These are phyloP conservation scores for Caprella mutica DNA, from an alignment of 2,888 invertebrate species.

Conservation along the genomic window DNA sequence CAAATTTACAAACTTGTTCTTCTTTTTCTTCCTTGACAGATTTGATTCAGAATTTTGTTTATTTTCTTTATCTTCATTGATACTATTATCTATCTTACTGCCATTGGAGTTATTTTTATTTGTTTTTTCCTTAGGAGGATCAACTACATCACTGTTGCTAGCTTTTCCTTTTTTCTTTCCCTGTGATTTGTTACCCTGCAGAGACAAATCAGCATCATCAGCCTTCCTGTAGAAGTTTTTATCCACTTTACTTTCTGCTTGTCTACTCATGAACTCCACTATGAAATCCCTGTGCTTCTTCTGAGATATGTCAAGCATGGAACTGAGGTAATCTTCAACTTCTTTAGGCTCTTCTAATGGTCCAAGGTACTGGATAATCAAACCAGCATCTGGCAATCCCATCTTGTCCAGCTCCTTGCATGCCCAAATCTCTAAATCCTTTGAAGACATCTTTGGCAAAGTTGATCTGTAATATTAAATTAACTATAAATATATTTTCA, in stretches of 20 bases:
- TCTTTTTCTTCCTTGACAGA: conserved; percentile 21
- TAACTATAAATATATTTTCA: too few species aligned
- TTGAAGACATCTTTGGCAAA: too few species aligned
- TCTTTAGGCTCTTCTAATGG: conserved; percentile 23
- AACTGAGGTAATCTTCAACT: conserved; percentile 18
- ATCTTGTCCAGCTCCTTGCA: conserved; percentile 19
- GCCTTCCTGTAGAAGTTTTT: conserved; percentile 22
- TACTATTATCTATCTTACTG: too few species aligned
- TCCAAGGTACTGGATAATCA: conserved; percentile 21
- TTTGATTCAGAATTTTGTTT: not conserved
- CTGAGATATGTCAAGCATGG: conserved; percentile 16
- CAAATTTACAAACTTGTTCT: conserved; percentile 22
- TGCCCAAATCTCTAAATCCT: conserved; percentile 25
- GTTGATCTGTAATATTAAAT: too few species aligned
- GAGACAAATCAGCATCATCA: conserved; percentile 21
- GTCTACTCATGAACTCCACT: conserved; percentile 16
- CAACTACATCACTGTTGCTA: too few species aligned
- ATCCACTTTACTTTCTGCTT: conserved; percentile 20
- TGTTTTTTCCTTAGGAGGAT: too few species aligned
- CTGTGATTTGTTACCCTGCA: too few species aligned
- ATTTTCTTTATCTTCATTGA: too few species aligned
- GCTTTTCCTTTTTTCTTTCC: too few species aligned
- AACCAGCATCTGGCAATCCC: conserved; percentile 19
- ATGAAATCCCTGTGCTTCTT: conserved; percentile 19
- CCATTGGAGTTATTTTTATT: too few species aligned